Percentiles rank a stretch among this genome's conserved stretches.
These are phyloP conservation scores for Boloria selene DNA, from an alignment of 2,888 invertebrate genomes.

Conservation along the genomic window DNA sequence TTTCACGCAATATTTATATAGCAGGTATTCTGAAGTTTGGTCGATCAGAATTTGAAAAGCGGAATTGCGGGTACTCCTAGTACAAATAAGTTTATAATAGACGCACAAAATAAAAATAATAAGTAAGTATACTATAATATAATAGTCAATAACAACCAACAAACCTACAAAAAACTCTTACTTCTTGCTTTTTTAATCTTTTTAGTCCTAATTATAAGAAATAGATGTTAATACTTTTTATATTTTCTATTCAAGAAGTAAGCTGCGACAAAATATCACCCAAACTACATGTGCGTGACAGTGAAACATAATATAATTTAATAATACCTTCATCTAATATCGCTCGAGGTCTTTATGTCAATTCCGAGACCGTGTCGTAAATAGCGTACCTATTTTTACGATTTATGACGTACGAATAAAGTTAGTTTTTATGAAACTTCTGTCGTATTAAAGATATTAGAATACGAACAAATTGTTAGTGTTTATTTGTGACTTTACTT, in stretches of 20 bases:
- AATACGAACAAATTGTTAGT: background rate
- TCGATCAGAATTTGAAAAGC: too few relatives aligned
- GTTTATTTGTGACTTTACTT: background rate
- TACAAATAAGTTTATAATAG: too few relatives aligned
- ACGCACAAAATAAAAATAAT: too few relatives aligned
- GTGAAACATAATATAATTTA: constrained; percentile 46
- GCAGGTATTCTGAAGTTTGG: too few relatives aligned
- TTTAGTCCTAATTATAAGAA: background rate
- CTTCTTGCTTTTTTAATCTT: background rate
- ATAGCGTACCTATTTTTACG: constrained; percentile 25
- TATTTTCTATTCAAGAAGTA: constrained; percentile 46
- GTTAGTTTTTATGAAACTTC: constrained; percentile 13
- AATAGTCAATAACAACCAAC: background rate
- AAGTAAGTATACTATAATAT: background rate
- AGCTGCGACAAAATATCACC: constrained; percentile 50
- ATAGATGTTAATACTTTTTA: constrained; percentile 36
- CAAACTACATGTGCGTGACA: constrained; percentile 54
- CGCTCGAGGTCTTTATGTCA: constrained; percentile 27
- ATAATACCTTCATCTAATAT: constrained; percentile 47
- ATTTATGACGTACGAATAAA: constrained; percentile 18
- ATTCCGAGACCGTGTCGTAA: constrained; percentile 26
- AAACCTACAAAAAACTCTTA: too few relatives aligned
- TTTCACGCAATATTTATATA: too few relatives aligned
- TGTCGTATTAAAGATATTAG: constrained; percentile 7
- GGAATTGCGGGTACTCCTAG: too few relatives aligned